Conservation (phyloP, 2,797 vertebrate genomes). For the Petrocephalus schoutedeni region DNA sequence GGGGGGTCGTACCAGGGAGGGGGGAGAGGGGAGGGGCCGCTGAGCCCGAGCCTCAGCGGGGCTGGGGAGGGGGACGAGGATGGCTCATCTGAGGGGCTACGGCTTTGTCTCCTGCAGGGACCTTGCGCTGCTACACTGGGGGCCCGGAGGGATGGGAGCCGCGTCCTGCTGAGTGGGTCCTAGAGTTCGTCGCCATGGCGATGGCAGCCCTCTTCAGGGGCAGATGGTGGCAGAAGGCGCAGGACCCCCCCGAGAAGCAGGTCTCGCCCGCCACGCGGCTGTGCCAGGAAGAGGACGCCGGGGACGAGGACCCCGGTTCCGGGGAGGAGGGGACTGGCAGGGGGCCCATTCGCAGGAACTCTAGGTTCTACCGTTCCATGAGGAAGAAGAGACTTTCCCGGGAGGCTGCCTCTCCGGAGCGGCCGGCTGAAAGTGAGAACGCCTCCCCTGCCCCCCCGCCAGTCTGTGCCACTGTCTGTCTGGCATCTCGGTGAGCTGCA, state of each 20-base stretch:
- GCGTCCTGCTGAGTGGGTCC: neutral
- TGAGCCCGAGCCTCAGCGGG: neutral
- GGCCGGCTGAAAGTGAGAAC: conserved; percentile 48
- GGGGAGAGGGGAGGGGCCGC: neutral
- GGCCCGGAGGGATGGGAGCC: neutral
- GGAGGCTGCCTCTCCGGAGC: conserved; percentile 30
- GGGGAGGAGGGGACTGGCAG: conserved; percentile 12
- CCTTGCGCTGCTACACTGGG: conserved; percentile 22
- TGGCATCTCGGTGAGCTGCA: neutral
- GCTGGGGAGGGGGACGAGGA: conserved; percentile 20
- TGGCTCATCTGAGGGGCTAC: conserved; percentile 53
- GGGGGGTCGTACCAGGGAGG: neutral
- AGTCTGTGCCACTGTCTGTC: neutral
- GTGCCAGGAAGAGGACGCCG: conserved; percentile 43
- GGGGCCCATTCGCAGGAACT: conserved; percentile 56
- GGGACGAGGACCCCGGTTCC: conserved; percentile 49
- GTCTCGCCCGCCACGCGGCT: neutral
- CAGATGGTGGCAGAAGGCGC: conserved; percentile 52
- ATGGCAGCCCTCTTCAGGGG: conserved; percentile 56
- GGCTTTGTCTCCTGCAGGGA: conserved; percentile 40
- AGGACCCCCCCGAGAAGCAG: conserved; percentile 38
- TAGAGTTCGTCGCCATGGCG: conserved; percentile 42
- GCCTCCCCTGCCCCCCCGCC: neutral
- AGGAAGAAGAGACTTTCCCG: conserved; percentile 53
- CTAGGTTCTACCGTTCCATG: conserved; percentile 63